Conservation (phyloP, 30 jellyfish, hydroid and myxozoan species). For the Turritopsis dohrnii region DNA sequence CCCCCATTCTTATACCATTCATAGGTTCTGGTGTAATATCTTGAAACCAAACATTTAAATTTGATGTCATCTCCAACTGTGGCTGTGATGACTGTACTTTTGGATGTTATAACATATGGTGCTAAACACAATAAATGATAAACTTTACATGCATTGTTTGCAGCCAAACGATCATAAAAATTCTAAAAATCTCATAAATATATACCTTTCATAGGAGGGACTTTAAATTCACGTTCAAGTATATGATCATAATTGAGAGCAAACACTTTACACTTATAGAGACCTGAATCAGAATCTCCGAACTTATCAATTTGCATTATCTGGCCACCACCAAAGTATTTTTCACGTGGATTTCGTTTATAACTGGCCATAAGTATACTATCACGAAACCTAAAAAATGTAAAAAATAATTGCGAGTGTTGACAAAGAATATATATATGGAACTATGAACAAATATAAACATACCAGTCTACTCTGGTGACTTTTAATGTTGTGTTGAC, state of each 20-base stretch:
- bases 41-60: slow-evolving; percentile 18
- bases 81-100: background rate
- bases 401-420: too few species aligned
- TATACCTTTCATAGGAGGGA: slow-evolving; percentile 20
- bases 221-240: slow-evolving; percentile 10
- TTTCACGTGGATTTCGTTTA: slow-evolving; percentile 1
- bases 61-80: slow-evolving; percentile 17
- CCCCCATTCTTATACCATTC: slow-evolving; percentile 10
- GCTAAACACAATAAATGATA: slow-evolving; percentile 3
- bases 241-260: background rate
- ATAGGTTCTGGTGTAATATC: slow-evolving; percentile 4
- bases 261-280: slow-evolving; percentile 17
- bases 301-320: slow-evolving; percentile 2
- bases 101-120: slow-evolving; percentile 8
- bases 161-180: background rate
- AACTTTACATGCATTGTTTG: background rate
- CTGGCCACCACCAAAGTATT: background rate
- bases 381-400: background rate
- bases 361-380: background rate
- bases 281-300: slow-evolving; percentile 15
- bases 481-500: background rate
- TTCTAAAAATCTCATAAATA: background rate
- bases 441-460: background rate
- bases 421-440: too few species aligned
- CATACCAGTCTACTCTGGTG: background rate